Base-by-base conservation (phyloP, 2,113 vertebrate genomes). In the Spizaetus ornatus region DNA sequence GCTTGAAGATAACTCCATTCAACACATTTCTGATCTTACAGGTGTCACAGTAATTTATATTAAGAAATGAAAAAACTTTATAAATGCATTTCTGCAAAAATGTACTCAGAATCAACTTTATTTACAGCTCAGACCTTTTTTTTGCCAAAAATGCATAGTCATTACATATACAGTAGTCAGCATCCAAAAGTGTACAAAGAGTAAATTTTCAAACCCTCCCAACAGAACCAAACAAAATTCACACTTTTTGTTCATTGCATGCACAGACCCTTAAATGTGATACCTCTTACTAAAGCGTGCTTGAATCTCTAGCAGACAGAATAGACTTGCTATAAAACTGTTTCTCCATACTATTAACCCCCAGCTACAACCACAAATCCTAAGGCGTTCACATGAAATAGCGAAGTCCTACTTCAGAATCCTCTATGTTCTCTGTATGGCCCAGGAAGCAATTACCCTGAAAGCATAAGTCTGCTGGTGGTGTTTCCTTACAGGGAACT, bases 81-180 rank as follows among this genome's bases (percentile, higher is more conserved):
- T 65, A 93, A 93, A 96, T 71, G n/a, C 79, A 96, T 86, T 96
- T 93, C 79, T 97, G 95, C 95, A 95, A 97, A 92, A 94, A 66
- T 86, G 47, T 95, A 95, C 59, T 98, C 98, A 96, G 92, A 98
- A 98, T 97, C 96, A 95, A 73, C 95, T 98, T 98, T 98, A 98
- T 98, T 98, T 96, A 91, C 95, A 97, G 86, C 86, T 96, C 88
- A 97, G 97, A 97, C 84, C 81, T 59, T 85, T 90, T 90, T 97
- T 95, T 95, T 93, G 86, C 96, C 94, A 97, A 98, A 98, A 98
- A 97, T 97, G 97, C 97, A 98, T 98, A 98, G 98, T 98, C 88
- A 95, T 96, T 94, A 94, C 97, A 96, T 97, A 82, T 86, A 98
- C 82, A 97, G 92, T 97, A 93, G 94, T 98, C 94, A 96, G 97